These are phyloP conservation scores for Chinchilla lanigera DNA, from an alignment of 2,113 vertebrate genomes.

Conservation along the genomic window DNA sequence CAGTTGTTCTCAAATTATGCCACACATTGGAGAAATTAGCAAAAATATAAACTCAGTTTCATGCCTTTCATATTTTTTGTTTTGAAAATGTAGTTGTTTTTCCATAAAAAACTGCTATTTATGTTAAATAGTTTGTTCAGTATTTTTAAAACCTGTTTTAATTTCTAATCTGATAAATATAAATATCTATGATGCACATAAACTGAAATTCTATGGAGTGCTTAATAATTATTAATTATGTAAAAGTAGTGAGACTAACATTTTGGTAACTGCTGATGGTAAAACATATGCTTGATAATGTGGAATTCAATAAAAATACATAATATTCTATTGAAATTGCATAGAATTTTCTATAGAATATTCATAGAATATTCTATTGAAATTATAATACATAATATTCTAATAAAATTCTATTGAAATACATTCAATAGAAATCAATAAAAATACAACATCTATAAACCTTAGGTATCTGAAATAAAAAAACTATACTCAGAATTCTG, in stretches of 20 bases:
- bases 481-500: neutral
- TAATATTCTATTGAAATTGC: too few relatives aligned
- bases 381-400: too few relatives aligned
- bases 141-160: slow-evolving; percentile 21
- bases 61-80: neutral
- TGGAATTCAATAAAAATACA: too few relatives aligned
- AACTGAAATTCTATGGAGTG: neutral
- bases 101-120: neutral
- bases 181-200: neutral
- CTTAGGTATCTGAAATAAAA: slow-evolving; percentile 38
- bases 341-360: too few relatives aligned
- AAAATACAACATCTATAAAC: neutral
- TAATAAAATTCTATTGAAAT: too few relatives aligned
- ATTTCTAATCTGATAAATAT: slow-evolving; percentile 20
- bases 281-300: neutral
- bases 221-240: neutral
- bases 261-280: neutral
- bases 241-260: neutral
- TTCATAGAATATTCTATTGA: too few relatives aligned
- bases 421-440: too few relatives aligned
- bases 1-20: neutral
- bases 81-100: neutral
- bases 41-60: neutral
- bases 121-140: neutral
- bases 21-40: neutral